These are phyloP conservation scores for Salticus scenicus DNA, from an alignment of 2,888 invertebrate genomes.

Conservation along the genomic window DNA sequence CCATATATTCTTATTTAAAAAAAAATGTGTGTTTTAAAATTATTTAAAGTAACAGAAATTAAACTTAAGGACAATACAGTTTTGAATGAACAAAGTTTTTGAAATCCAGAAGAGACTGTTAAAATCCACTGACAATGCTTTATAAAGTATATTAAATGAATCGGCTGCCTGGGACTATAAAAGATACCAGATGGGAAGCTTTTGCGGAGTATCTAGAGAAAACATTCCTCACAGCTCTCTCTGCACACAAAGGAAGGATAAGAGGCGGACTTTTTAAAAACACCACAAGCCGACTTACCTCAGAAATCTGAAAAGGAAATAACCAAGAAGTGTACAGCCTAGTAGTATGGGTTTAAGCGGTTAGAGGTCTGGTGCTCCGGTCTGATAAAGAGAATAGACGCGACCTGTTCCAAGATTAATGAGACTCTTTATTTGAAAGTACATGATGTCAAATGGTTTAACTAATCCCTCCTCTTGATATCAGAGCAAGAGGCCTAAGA, in stretches of 20 bases:
- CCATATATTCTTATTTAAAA: too few species aligned
- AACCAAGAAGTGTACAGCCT: constrained; percentile 23
- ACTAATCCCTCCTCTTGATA: constrained; percentile 52
- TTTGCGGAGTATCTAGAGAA: not conserved
- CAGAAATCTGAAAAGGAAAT: not conserved
- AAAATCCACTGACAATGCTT: too few species aligned
- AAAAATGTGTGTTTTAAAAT: too few species aligned
- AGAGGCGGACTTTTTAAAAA: not conserved
- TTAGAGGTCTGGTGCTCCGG: constrained; percentile 56
- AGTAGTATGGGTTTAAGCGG: constrained; percentile 29
- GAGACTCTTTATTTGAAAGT: constrained; percentile 68
- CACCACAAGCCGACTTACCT: constrained; percentile 1
- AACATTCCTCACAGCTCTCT: not conserved
- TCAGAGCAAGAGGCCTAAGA: constrained; percentile 36
- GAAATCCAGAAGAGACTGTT: too few species aligned
- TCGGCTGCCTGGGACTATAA: too few species aligned
- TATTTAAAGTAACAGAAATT: too few species aligned
- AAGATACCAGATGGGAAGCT: too few species aligned
- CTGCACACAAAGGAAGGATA: constrained; percentile 10
- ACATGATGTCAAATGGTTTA: constrained; percentile 67
- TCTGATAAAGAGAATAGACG: constrained; percentile 65
- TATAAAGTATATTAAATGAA: too few species aligned
- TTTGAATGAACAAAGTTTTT: too few species aligned
- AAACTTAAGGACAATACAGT: too few species aligned
- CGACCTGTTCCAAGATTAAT: constrained; percentile 58